These are phyloP conservation scores for Nymphalis urticae DNA, from an alignment of 2,888 invertebrate genomes.

Conservation along the genomic window DNA sequence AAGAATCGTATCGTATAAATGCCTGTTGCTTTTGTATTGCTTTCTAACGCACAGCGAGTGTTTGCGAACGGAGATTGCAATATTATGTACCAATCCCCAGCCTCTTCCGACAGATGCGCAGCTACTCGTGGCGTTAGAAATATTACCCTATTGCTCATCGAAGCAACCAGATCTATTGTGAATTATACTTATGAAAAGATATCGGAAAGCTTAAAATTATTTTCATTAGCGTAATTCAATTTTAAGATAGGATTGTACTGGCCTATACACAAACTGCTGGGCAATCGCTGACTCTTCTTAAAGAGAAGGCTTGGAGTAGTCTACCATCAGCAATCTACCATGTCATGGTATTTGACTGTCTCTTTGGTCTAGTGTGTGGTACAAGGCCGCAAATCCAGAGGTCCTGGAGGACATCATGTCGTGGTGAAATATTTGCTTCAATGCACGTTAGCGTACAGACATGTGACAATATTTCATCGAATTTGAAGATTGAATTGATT, in stretches of 20 bases:
- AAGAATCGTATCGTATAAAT: constrained; percentile 23
- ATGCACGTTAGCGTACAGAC: too few relatives aligned
- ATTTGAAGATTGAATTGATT: too few relatives aligned
- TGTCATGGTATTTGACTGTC: too few relatives aligned
- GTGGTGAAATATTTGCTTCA: too few relatives aligned
- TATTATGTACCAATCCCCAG: constrained; percentile 72
- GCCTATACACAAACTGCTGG: too few relatives aligned
- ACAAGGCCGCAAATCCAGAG: too few relatives aligned
- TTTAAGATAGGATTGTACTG: background rate
- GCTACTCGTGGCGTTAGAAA: constrained; percentile 56
- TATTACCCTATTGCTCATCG: constrained; percentile 62
- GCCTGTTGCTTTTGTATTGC: constrained; percentile 50
- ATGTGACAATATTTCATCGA: too few relatives aligned
- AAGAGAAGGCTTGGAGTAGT: too few relatives aligned
- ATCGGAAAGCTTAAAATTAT: constrained; percentile 2
- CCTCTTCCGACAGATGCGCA: constrained; percentile 58
- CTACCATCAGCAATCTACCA: too few relatives aligned
- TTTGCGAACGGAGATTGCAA: constrained; percentile 75
- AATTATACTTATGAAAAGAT: constrained; percentile 35
- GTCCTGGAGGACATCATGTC: too few relatives aligned
- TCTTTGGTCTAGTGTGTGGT: too few relatives aligned
- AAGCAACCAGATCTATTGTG: constrained; percentile 40
- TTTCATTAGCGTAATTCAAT: background rate
- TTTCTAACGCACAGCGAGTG: constrained; percentile 65
- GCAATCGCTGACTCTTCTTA: too few relatives aligned